A percentile compares a stretch with the other conserved stretches of the same genome.
These are phyloP conservation scores for Zaprionus camerounensis DNA, from an alignment of 1,140 invertebrate species.

Conservation along the genomic window DNA sequence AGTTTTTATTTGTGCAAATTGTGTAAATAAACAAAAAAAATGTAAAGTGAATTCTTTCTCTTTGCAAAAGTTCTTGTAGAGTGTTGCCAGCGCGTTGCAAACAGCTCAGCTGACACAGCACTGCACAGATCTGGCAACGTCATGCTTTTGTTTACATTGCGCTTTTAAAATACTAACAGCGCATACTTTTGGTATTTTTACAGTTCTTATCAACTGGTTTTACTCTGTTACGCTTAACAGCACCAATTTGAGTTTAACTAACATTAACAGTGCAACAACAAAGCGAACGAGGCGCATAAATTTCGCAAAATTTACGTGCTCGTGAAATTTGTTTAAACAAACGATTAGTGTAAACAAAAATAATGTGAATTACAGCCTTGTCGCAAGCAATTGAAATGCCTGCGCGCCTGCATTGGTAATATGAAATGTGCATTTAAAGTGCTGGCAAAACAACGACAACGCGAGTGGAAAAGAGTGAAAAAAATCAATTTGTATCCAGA, in stretches of 20 bases:
- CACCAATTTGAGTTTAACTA: constrained; percentile 41
- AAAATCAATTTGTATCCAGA: constrained; percentile 71
- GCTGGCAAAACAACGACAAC: constrained; percentile 1
- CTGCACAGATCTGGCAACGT: not conserved
- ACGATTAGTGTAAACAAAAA: constrained; percentile 38
- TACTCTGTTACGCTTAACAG: constrained; percentile 2
- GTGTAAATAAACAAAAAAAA: constrained; percentile 28
- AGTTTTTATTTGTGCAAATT: constrained; percentile 30
- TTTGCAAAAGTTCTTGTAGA: not conserved
- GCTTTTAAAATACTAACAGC: constrained; percentile 1
- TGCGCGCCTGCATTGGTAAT: constrained; percentile 35
- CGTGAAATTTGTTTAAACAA: constrained; percentile 44
- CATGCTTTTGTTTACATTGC: constrained; percentile 14
- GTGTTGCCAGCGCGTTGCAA: constrained; percentile 25
- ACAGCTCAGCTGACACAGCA: constrained; percentile 24
- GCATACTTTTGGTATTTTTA: not conserved
- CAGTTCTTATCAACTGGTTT: not conserved
- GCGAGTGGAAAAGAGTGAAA: constrained; percentile 50
- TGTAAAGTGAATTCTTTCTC: constrained; percentile 13
- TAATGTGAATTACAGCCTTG: constrained; percentile 21
- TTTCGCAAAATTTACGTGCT: constrained; percentile 43
- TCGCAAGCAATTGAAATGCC: constrained; percentile 17
- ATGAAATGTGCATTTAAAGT: not conserved
- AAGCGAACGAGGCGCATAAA: constrained; percentile 47
- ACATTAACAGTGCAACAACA: constrained; percentile 52